Conservation (phyloP, 2,888 invertebrate species). For the Macrosoma leucophasiata region DNA sequence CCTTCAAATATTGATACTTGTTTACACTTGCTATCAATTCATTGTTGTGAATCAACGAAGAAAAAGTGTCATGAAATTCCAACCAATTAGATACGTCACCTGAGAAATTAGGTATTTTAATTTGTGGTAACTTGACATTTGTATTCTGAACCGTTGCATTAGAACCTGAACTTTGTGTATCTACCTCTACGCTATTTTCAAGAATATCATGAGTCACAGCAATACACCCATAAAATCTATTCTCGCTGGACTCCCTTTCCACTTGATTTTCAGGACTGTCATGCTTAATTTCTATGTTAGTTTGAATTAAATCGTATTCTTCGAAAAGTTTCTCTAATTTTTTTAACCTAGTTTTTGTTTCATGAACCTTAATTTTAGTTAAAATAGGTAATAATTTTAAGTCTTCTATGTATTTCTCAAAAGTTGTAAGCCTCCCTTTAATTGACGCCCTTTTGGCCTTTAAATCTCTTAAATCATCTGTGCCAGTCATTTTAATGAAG, state of each 20-base stretch:
- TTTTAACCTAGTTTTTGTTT: slow-evolving; percentile 6
- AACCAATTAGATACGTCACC: slow-evolving; percentile 9
- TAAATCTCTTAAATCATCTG: slow-evolving; percentile 4
- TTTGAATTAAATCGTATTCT: slow-evolving; percentile 7
- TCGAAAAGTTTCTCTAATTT: slow-evolving; percentile 5
- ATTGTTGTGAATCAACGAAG: slow-evolving; percentile 11
- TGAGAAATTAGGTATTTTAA: slow-evolving; percentile 3
- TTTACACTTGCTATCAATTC: slow-evolving; percentile 8
- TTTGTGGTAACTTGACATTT: neutral
- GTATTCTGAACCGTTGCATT: neutral
- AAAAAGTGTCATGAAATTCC: slow-evolving; percentile 8
- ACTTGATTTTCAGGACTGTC: slow-evolving; percentile 8
- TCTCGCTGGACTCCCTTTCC: slow-evolving; percentile 1
- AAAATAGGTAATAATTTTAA: slow-evolving; percentile 2
- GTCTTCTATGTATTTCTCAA: slow-evolving; percentile 6
- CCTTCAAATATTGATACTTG: slow-evolving; percentile 8
- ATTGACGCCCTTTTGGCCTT: slow-evolving; percentile 4
- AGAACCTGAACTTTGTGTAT: slow-evolving; percentile 3
- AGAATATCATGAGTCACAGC: slow-evolving; percentile 5
- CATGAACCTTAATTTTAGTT: slow-evolving; percentile 3
- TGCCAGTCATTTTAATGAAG: slow-evolving; percentile 4
- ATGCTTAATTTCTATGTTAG: slow-evolving; percentile 5
- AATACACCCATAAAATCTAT: slow-evolving; percentile 7
- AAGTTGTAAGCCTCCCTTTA: slow-evolving; percentile 7
- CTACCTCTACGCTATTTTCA: slow-evolving; percentile 2